phyloP scores from a whole-genome alignment of 2,797 vertebrate species.

The Selene dorsalis region DNA sequence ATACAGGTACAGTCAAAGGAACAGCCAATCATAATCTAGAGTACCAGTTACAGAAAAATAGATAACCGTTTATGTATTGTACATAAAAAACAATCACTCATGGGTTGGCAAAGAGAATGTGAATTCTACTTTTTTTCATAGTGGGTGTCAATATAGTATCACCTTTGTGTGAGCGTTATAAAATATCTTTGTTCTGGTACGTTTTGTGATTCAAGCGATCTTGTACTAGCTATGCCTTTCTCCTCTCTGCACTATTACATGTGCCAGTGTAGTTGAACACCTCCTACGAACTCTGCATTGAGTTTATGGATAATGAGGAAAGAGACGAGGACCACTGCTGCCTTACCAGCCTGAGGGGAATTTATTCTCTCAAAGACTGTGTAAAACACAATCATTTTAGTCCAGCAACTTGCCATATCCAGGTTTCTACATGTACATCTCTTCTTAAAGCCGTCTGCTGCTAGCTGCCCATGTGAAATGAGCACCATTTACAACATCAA shows the following conservation, averaged over 20 bases:
- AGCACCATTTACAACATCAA: no score
- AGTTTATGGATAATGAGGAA: background rate
- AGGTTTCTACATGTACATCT: no score
- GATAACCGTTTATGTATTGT: background rate
- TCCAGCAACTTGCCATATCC: background rate
- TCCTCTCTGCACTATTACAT: constrained; percentile 17
- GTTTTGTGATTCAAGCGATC: constrained; percentile 12
- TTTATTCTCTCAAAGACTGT: background rate
- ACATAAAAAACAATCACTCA: background rate
- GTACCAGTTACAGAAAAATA: background rate
- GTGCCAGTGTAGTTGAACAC: background rate
- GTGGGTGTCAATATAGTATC: background rate
- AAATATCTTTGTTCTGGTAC: background rate
- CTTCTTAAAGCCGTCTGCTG: no score
- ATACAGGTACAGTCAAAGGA: background rate
- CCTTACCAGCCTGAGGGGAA: no score
- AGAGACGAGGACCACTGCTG: background rate
- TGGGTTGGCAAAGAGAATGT: background rate
- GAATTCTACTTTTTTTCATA: background rate
- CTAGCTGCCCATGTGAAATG: no score
- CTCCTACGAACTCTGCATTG: background rate
- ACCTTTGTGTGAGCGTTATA: constrained; percentile 13
- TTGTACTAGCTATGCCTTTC: background rate
- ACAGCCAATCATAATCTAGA: background rate
- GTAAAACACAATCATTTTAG: background rate